phyloP scores from a whole-genome alignment of 2,797 vertebrate genomes.

The Chromobotia macracanthus region DNA sequence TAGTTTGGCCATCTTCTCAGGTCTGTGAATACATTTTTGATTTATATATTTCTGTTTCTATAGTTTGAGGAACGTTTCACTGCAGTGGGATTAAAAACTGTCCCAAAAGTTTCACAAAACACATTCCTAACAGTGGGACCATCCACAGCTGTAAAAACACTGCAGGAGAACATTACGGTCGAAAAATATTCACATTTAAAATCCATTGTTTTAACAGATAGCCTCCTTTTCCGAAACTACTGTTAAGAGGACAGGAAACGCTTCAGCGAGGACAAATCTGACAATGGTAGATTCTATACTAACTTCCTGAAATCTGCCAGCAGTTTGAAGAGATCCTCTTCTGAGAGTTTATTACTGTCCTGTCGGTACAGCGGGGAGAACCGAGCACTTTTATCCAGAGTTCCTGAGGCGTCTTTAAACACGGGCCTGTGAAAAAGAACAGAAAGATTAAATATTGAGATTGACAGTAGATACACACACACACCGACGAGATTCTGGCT shows the following conservation, averaged over 20 bases:
- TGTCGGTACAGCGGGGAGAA: constrained; percentile 95
- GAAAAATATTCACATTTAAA: constrained; percentile 25
- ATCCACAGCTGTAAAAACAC: constrained; percentile 44
- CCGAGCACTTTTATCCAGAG: constrained; percentile 88
- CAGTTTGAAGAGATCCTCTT: constrained; percentile 95
- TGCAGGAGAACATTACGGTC: neutral
- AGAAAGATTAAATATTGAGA: constrained; percentile 16
- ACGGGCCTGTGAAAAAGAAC: constrained; percentile 78
- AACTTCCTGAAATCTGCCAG: constrained; percentile 96
- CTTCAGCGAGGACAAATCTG: neutral
- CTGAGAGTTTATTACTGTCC: constrained; percentile 95
- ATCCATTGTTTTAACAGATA: neutral
- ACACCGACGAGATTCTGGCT: constrained; percentile 23
- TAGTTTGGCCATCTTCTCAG: constrained; percentile 97
- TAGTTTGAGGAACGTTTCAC: neutral
- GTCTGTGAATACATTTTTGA: constrained; percentile 71
- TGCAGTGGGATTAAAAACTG: neutral
- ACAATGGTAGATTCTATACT: constrained; percentile 61
- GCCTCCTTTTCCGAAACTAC: neutral
- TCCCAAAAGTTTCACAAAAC: constrained; percentile 35
- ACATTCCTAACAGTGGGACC: constrained; percentile 21
- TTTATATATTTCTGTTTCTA: neutral
- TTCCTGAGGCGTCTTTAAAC: constrained; percentile 93
- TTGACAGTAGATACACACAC: constrained; percentile 35
- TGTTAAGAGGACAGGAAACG: neutral